Evolutionary conservation across 1,140 invertebrate genomes (phyloP).

Genomic region (Nebria ingens): DNA sequence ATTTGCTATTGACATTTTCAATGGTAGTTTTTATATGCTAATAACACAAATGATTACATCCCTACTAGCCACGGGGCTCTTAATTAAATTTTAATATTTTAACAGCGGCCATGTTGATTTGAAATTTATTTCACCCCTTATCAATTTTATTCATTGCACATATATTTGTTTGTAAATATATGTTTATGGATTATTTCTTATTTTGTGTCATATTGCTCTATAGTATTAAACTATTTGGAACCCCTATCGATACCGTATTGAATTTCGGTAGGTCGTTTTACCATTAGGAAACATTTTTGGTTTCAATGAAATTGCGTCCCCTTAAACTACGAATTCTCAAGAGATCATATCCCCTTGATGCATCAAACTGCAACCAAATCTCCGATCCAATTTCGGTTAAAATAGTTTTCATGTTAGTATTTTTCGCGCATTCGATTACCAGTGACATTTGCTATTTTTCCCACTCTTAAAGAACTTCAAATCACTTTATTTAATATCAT

Average conservation of each 20-base stretch:
- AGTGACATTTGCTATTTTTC: constrained; percentile 1
- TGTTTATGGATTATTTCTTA: no score
- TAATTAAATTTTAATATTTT: no score
- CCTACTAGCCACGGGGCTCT: no score
- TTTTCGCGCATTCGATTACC: background rate
- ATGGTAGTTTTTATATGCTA: no score
- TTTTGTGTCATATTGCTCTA: no score
- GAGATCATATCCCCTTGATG: background rate
- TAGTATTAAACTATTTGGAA: no score
- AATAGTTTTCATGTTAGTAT: constrained; percentile 7
- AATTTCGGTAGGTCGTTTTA: background rate
- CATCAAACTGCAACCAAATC: background rate
- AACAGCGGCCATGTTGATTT: no score
- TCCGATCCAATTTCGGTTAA: constrained; percentile 9
- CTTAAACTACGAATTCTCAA: background rate
- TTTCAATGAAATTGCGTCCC: constrained; percentile 3
- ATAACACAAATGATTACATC: no score
- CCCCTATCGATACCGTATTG: background rate
- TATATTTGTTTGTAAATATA: no score
- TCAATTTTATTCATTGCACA: no score
- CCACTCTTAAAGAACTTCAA: background rate
- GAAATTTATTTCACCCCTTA: no score
- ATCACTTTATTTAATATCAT: background rate
- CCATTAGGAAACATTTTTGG: constrained; percentile 8
- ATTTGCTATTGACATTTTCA: no score